These are phyloP conservation scores for Brachyptera putata DNA, from an alignment of 2,888 invertebrate species.

Conservation along the genomic window DNA sequence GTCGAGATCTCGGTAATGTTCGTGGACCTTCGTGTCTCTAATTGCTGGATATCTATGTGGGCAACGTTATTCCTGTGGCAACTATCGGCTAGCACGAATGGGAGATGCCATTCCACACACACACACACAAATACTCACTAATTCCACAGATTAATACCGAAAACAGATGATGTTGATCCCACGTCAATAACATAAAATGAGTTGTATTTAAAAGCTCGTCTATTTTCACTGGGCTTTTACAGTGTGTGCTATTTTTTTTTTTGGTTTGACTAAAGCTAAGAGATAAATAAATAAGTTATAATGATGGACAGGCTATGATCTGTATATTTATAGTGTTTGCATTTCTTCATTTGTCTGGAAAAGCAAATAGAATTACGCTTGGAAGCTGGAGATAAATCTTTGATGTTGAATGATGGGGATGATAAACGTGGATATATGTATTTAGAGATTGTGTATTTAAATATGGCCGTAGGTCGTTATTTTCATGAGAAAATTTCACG, in stretches of 20 bases:
- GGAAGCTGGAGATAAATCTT: not conserved
- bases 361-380: not conserved
- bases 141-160: not conserved
- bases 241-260: too few relatives aligned
- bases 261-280: too few relatives aligned
- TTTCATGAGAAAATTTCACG: too few relatives aligned
- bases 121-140: too few relatives aligned
- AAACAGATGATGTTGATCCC: not conserved
- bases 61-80: not conserved
- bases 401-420: not conserved
- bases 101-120: too few relatives aligned
- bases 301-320: not conserved
- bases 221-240: too few relatives aligned
- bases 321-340: conserved; percentile 10
- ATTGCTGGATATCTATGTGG: not conserved
- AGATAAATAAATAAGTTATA: conserved; percentile 1
- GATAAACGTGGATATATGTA: not conserved
- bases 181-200: not conserved
- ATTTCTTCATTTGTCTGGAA: not conserved
- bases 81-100: too few relatives aligned
- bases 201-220: not conserved
- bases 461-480: too few relatives aligned
- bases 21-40: conserved; percentile 7
- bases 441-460: too few relatives aligned
- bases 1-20: conserved; percentile 10